These are phyloP conservation scores for Poeciliopsis infans DNA, from an alignment of 2,797 vertebrate genomes.

Conservation along the genomic window DNA sequence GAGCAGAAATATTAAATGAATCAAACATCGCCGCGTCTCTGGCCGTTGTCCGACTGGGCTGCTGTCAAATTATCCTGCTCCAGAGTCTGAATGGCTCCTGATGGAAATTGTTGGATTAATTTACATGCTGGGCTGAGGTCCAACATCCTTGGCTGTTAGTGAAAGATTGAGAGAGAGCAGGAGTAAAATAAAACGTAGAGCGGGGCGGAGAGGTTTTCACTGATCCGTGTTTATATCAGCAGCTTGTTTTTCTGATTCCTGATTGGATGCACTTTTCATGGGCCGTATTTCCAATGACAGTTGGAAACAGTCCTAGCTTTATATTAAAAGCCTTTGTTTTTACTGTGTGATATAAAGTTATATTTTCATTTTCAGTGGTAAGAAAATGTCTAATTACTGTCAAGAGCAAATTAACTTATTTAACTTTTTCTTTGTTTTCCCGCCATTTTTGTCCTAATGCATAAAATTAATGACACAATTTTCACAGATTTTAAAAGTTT, in stretches of 20 bases:
- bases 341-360: not conserved
- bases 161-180: conserved; percentile 39
- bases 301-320: not conserved
- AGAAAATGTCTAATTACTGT: not conserved
- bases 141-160: conserved; percentile 66
- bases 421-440: not conserved
- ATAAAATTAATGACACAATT: not conserved
- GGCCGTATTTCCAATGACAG: not conserved
- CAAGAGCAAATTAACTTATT: not conserved
- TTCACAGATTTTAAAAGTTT: not conserved
- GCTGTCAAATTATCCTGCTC: conserved; percentile 73
- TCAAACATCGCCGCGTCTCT: conserved; percentile 67
- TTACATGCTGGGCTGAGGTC: conserved; percentile 74
- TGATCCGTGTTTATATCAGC: conserved; percentile 51
- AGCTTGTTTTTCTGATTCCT: conserved; percentile 31
- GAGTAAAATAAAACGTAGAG: conserved; percentile 40
- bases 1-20: conserved; percentile 71
- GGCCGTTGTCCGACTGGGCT: conserved; percentile 68
- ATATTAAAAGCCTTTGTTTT: not conserved
- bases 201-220: conserved; percentile 46
- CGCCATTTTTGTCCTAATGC: not conserved
- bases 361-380: too few species aligned
- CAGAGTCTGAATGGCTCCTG: conserved; percentile 75
- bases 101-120: conserved; percentile 79
- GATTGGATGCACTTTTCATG: conserved; percentile 18